Conservation (phyloP, 2,888 invertebrate species). For the Chrysopilus asiliformis region DNA sequence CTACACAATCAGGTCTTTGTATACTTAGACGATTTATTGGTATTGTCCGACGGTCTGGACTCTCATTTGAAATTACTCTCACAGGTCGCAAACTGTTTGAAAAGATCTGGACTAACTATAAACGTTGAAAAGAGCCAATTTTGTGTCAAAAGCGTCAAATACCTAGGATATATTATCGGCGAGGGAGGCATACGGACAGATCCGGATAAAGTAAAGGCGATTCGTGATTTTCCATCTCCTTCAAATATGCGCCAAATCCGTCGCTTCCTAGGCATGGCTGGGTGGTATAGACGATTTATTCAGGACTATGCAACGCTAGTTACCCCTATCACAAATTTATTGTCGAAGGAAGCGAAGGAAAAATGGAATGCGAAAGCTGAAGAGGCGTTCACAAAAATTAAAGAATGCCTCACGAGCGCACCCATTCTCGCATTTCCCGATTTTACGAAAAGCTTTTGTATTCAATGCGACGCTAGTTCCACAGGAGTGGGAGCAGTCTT, state of each 20-base stretch:
- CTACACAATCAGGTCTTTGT: background rate
- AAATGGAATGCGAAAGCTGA: background rate
- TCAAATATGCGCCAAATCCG: background rate
- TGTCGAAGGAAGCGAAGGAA: background rate
- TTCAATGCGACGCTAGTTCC: conserved; percentile 9
- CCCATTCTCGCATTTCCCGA: conserved; percentile 9
- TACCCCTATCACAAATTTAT: conserved; percentile 3
- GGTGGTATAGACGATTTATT: background rate
- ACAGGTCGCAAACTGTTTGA: background rate
- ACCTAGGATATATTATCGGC: no score
- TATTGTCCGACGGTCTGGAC: background rate
- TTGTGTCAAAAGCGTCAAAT: no score
- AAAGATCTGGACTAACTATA: background rate
- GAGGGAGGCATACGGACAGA: background rate
- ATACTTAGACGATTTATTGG: background rate
- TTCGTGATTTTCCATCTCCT: background rate
- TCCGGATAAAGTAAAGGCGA: background rate
- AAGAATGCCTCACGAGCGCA: conserved; percentile 6
- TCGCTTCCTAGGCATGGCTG: background rate
- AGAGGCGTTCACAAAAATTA: conserved; percentile 4
- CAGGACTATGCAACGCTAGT: background rate
- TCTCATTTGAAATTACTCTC: background rate
- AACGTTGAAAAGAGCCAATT: no score
- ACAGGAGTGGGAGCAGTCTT: background rate
- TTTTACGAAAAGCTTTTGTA: conserved; percentile 10